Base-by-base conservation (phyloP, 2,888 invertebrate species). In the Lithophane ornitopus region DNA sequence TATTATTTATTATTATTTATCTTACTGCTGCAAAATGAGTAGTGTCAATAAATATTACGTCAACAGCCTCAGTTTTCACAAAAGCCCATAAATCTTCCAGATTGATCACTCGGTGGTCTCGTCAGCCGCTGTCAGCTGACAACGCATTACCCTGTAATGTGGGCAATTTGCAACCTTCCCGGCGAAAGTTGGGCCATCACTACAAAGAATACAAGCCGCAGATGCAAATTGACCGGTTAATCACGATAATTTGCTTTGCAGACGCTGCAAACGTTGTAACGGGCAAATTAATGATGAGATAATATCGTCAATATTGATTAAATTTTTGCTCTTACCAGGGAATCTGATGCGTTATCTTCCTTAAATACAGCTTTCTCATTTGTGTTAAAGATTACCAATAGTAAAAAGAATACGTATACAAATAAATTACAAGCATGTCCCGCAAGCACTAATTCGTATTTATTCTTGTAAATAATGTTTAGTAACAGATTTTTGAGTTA, bases 71-170 rank as follows among this genome's bases (percentile, higher is more conserved):
- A 34, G 72, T 67, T 85, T 87, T 85, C 80, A 71, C 87, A 39
- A 14, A 8, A 39, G 41, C 58, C 63, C 82, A 78, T 87, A 88
- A 80, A 88, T 87, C 87, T 87, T 81, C 49, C 75, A 76, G 59
- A 73, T 80, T 84, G 74, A 81, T 82, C 70, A 63, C 73, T 58
- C 52, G 86, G 88, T 87, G 86, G 88, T 87, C 87, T 76, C 74
- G 74, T 79, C 82, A 77, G 72, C 74, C 66, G 66, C 70, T 78
- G 88, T 74, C 87, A 81, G 58, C 62, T 70, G 75, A 81, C 85
- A 74, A 76, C 78, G 80, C 87, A 90, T 90, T 90, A 87, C 87
- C 80, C 81, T 76, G 82, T 91, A 91, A 91, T 91, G 87, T 84
- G 73, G 76, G 85, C 87, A 91, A 91, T 91, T 92, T 91, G 87